These are phyloP conservation scores for Origma solitaria DNA, from an alignment of 2,113 vertebrate species.

Conservation along the genomic window DNA sequence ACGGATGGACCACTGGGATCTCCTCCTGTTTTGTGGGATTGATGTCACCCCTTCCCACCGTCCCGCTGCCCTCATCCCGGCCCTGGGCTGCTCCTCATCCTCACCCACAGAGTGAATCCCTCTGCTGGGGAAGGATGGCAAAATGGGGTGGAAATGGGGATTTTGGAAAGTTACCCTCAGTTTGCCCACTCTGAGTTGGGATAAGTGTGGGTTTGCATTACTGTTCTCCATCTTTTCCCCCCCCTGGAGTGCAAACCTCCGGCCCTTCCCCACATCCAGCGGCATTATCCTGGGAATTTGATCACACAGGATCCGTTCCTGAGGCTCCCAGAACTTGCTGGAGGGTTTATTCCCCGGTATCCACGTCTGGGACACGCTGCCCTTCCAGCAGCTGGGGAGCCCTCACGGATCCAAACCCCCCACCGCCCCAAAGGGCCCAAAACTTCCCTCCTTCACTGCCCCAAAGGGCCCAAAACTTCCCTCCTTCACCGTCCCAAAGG, in stretches of 20 bases:
- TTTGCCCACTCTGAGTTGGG: not conserved
- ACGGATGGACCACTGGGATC: fast-evolving
- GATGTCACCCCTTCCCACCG: not conserved
- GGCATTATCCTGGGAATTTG: fast-evolving
- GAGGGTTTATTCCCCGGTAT: not conserved
- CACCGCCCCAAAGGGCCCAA: fast-evolving
- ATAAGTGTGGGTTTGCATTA: fast-evolving
- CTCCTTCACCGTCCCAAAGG: too few relatives aligned
- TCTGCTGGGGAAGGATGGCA: fast-evolving
- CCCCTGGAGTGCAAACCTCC: not conserved
- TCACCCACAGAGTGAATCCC: not conserved
- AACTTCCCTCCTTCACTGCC: not conserved
- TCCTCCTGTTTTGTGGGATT: fast-evolving
- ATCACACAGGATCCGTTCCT: fast-evolving
- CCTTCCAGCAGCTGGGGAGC: not conserved
- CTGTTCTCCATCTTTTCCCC: not conserved
- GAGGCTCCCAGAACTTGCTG: not conserved
- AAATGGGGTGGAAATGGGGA: fast-evolving
- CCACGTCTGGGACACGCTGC: fast-evolving
- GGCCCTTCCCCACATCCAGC: not conserved
- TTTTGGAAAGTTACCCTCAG: not conserved
- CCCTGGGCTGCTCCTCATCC: not conserved
- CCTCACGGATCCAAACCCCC: not conserved
- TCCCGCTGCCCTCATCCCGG: fast-evolving
- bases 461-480: not conserved